phyloP scores from a whole-genome alignment of 1,140 invertebrate genomes.

The Drosophila murphyi region DNA sequence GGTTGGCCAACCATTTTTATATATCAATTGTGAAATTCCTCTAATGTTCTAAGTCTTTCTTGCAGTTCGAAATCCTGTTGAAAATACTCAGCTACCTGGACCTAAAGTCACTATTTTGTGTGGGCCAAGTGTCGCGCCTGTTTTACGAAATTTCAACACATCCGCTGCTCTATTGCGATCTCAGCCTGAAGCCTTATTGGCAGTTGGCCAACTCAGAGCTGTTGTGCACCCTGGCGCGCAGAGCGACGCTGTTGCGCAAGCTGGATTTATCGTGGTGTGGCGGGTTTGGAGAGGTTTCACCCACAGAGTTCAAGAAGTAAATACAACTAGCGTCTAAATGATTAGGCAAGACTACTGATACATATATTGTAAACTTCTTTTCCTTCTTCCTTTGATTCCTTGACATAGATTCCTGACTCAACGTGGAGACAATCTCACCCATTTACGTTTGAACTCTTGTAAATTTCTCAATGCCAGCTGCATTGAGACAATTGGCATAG shows the following conservation, averaged over 20 bases:
- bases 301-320: constrained; percentile 82
- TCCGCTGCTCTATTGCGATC: constrained; percentile 90
- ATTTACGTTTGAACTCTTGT: constrained; percentile 90
- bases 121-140: constrained; percentile 90
- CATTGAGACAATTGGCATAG: constrained; percentile 87
- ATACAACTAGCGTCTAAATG: constrained; percentile 4
- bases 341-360: neutral
- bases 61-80: constrained; percentile 85
- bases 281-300: constrained; percentile 86
- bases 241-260: constrained; percentile 90
- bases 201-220: constrained; percentile 86
- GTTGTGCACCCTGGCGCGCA: constrained; percentile 71
- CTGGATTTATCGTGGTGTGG: constrained; percentile 95
- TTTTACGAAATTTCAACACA: constrained; percentile 91
- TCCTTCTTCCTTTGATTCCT: neutral
- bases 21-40: constrained; percentile 15
- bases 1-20: constrained; percentile 28
- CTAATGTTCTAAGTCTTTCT: constrained; percentile 33
- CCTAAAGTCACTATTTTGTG: constrained; percentile 90
- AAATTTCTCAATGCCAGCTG: constrained; percentile 89
- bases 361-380: neutral
- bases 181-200: constrained; percentile 92
- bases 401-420: constrained; percentile 88
- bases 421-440: constrained; percentile 88
- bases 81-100: constrained; percentile 89